Evolutionary conservation across 2,888 invertebrate species (phyloP).

Genomic region (Diogma glabrata): DNA sequence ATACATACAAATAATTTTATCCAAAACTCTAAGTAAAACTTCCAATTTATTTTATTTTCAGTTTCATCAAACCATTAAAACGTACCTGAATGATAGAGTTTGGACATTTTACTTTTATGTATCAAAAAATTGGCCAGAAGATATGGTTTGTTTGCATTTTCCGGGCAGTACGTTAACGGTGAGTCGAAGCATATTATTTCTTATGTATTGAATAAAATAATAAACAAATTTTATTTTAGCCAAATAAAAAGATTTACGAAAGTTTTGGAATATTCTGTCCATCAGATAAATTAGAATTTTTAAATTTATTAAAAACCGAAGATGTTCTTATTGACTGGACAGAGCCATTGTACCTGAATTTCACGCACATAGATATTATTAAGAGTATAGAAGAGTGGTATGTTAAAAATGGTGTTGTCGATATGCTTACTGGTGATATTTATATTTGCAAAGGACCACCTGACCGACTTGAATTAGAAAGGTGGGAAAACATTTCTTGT

Average conservation of each 20-base stretch:
- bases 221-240: conserved; percentile 45
- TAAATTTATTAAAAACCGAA: conserved; percentile 61
- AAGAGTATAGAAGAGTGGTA: conserved; percentile 65
- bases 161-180: conserved; percentile 82
- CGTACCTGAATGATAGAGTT: conserved; percentile 76
- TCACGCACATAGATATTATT: conserved; percentile 71
- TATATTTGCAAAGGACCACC: conserved; percentile 60
- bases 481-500: no score
- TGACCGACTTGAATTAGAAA: conserved; percentile 44
- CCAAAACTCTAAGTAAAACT: no score
- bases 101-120: conserved; percentile 89
- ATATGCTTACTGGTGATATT: conserved; percentile 69
- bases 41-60: conserved; percentile 39
- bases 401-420: conserved; percentile 44
- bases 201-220: no score
- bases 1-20: no score
- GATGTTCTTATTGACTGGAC: conserved; percentile 69
- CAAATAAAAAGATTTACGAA: conserved; percentile 67
- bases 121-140: conserved; percentile 76
- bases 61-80: conserved; percentile 85
- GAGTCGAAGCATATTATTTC: conserved; percentile 30
- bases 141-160: conserved; percentile 74
- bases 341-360: conserved; percentile 73
- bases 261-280: conserved; percentile 81
- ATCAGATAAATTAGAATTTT: conserved; percentile 56